Conservation (phyloP, 2,888 invertebrate genomes). For the Protonemura montana region DNA sequence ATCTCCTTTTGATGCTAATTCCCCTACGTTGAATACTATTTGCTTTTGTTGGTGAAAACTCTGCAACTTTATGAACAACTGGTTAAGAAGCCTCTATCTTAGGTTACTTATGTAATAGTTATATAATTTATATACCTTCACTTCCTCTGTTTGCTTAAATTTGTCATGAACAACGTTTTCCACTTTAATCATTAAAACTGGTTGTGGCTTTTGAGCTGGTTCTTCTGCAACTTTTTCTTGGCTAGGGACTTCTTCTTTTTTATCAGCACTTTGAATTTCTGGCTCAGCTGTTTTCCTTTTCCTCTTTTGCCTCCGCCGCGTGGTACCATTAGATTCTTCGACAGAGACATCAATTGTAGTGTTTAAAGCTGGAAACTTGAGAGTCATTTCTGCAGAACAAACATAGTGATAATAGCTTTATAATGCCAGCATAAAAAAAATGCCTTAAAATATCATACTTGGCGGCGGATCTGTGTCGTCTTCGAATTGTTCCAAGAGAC, state of each 20-base stretch:
- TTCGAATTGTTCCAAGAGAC: conserved; percentile 79
- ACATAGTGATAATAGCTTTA: conserved; percentile 35
- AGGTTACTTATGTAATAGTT: no score
- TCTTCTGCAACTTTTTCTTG: conserved; percentile 48
- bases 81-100: no score
- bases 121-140: conserved; percentile 69
- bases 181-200: conserved; percentile 90
- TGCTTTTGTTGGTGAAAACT: no score
- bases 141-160: conserved; percentile 91
- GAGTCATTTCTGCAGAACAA: conserved; percentile 71
- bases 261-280: conserved; percentile 47
- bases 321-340: conserved; percentile 67
- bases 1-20: no score
- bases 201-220: conserved; percentile 55
- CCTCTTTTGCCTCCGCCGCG: conserved; percentile 49
- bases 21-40: no score
- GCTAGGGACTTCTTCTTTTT: conserved; percentile 48
- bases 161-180: conserved; percentile 90
- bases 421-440: conserved; percentile 25
- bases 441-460: conserved; percentile 57
- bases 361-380: conserved; percentile 85
- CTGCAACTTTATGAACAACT: no score
- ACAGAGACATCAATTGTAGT: conserved; percentile 81
- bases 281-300: conserved; percentile 45
- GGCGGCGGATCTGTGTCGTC: conserved; percentile 72